These are phyloP conservation scores for Eupelmus urozonus DNA, from an alignment of 2,888 invertebrate species.

Conservation along the genomic window DNA sequence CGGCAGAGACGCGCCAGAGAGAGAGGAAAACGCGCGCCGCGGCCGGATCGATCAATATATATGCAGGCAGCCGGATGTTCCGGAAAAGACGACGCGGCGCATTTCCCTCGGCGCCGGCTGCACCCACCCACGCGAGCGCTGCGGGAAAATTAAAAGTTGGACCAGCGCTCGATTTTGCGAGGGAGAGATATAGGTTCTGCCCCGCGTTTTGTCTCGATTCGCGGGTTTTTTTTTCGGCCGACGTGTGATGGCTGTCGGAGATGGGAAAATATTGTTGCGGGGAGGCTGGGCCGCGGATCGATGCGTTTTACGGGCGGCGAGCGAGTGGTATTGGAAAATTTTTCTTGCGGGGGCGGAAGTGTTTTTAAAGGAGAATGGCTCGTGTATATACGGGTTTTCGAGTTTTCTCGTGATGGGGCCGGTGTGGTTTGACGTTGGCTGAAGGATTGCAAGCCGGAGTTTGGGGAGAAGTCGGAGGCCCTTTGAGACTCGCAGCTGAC, in stretches of 20 bases:
- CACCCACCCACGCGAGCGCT: background rate
- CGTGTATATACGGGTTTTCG: too few relatives aligned
- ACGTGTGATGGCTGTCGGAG: background rate
- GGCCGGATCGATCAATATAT: constrained; percentile 51
- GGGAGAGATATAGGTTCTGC: background rate
- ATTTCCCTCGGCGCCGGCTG: constrained; percentile 26
- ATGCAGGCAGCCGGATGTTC: constrained; percentile 46
- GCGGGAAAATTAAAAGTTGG: constrained; percentile 1
- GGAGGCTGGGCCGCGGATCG: too few relatives aligned
- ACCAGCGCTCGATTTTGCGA: background rate
- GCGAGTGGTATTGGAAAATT: too few relatives aligned
- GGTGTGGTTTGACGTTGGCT: too few relatives aligned
- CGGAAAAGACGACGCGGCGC: constrained; percentile 48
- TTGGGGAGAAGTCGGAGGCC: too few relatives aligned
- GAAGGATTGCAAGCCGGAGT: too few relatives aligned
- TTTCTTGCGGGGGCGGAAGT: too few relatives aligned
- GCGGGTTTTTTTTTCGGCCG: background rate
- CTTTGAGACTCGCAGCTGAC: too few relatives aligned
- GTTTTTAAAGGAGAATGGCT: too few relatives aligned
- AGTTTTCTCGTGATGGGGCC: too few relatives aligned
- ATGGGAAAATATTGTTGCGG: too few relatives aligned
- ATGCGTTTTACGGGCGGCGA: too few relatives aligned
- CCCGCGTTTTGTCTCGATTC: background rate
- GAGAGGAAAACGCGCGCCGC: background rate
- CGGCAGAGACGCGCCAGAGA: background rate